phyloP scores from a whole-genome alignment of 2,888 invertebrate genomes.

The Torymus auratus region DNA sequence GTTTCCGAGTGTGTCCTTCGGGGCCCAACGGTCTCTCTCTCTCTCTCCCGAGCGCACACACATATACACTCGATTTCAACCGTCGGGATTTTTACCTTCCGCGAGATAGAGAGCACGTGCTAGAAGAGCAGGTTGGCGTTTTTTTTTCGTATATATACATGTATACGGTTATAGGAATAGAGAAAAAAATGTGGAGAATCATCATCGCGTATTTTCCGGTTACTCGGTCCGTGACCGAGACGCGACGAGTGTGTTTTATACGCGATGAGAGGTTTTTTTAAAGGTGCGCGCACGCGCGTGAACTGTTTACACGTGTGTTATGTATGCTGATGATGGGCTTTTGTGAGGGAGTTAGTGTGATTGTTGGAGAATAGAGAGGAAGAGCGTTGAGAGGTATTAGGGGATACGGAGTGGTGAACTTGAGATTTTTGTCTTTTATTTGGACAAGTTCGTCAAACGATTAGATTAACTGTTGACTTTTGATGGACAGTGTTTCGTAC shows the following conservation, averaged over 20 bases:
- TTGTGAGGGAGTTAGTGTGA: background rate
- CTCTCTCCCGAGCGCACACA: conserved; percentile 9
- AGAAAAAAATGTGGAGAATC: background rate
- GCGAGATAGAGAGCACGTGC: conserved; percentile 18
- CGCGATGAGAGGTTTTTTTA: background rate
- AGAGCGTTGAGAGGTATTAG: no score
- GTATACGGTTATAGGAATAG: background rate
- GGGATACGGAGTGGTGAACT: no score
- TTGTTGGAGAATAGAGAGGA: no score
- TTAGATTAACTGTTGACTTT: no score
- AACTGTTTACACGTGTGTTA: conserved; percentile 23
- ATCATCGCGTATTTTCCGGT: background rate
- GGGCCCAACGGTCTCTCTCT: conserved; percentile 40
- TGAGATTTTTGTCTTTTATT: no score
- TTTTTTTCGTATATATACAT: background rate
- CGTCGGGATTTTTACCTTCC: conserved; percentile 18
- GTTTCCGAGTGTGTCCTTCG: conserved; percentile 54
- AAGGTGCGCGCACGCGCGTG: background rate
- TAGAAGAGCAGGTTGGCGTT: background rate
- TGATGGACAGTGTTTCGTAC: no score
- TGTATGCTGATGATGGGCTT: conserved; percentile 3
- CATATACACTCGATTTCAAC: conserved; percentile 29
- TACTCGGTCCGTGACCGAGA: background rate
- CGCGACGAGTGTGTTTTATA: background rate
- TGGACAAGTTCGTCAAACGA: no score